phyloP scores from a whole-genome alignment of 2,113 vertebrate species.

The Hoplias malabaricus region DNA sequence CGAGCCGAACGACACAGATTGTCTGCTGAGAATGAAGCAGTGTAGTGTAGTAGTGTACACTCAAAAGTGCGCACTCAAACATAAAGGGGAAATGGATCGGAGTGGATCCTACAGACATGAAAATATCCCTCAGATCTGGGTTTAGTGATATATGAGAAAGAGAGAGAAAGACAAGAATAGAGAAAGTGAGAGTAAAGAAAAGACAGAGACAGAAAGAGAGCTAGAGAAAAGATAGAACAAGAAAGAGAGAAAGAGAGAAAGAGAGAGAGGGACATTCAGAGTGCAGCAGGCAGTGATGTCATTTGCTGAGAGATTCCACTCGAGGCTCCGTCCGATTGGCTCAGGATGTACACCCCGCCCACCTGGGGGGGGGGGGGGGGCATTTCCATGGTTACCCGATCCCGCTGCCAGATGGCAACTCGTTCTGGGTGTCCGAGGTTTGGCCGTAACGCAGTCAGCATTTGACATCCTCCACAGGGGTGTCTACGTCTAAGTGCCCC shows the following conservation, averaged over 20 bases:
- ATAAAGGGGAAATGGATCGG: not conserved
- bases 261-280: not conserved
- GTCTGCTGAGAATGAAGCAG: slow-evolving; percentile 11
- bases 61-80: not conserved
- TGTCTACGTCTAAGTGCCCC: slow-evolving; percentile 68
- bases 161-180: not conserved
- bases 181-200: too few species aligned
- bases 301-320: slow-evolving; percentile 9
- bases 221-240: not conserved
- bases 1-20: slow-evolving; percentile 26
- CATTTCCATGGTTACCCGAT: too few species aligned
- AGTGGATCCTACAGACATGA: not conserved
- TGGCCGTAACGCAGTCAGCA: slow-evolving; percentile 56
- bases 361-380: too few species aligned
- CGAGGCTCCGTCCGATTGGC: not conserved
- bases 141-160: not conserved
- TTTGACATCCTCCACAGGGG: slow-evolving; percentile 53
- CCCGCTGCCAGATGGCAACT: not conserved
- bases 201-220: not conserved
- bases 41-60: not conserved
- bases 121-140: not conserved
- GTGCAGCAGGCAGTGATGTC: slow-evolving; percentile 36
- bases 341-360: not conserved
- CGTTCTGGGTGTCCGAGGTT: not conserved
- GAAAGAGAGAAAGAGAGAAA: not conserved